Percentiles rank a stretch among this genome's conserved stretches.
Conservation (phyloP, 1,140 invertebrate genomes). For the Goniozus legneri region DNA sequence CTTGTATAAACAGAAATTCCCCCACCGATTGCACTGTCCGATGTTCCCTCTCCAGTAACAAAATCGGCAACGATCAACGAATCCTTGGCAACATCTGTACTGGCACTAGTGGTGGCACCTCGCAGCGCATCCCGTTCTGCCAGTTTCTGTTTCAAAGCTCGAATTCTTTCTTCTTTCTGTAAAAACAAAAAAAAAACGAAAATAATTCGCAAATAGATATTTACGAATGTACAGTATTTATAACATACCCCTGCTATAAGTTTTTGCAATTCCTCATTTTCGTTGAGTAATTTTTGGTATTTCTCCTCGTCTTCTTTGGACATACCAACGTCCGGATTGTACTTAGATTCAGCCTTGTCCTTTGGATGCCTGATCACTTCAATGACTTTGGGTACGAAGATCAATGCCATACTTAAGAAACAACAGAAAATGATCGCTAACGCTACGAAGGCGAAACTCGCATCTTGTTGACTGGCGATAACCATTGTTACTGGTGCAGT, state of each 20-base stretch:
- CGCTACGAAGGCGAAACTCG: constrained; percentile 94
- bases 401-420: constrained; percentile 94
- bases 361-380: constrained; percentile 79
- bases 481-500: constrained; percentile 96
- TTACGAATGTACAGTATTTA: too few relatives aligned
- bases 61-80: constrained; percentile 67
- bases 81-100: constrained; percentile 41
- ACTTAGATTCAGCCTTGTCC: constrained; percentile 80
- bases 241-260: constrained; percentile 87
- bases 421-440: constrained; percentile 94
- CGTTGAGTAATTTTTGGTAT: constrained; percentile 87
- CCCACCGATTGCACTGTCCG: constrained; percentile 70
- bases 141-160: constrained; percentile 72
- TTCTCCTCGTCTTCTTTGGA: constrained; percentile 94
- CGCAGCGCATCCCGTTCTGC: constrained; percentile 67
- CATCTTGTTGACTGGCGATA: constrained; percentile 94
- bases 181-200: too few relatives aligned
- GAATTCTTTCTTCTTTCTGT: constrained; percentile 88
- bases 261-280: constrained; percentile 95
- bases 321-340: constrained; percentile 80
- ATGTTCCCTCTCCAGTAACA: constrained; percentile 72
- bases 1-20: constrained; percentile 70
- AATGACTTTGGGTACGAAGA: constrained; percentile 93
- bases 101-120: constrained; percentile 36
- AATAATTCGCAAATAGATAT: too few relatives aligned